phyloP scores from a whole-genome alignment of 2,113 vertebrate genomes.

The Irena cyanogastra region DNA sequence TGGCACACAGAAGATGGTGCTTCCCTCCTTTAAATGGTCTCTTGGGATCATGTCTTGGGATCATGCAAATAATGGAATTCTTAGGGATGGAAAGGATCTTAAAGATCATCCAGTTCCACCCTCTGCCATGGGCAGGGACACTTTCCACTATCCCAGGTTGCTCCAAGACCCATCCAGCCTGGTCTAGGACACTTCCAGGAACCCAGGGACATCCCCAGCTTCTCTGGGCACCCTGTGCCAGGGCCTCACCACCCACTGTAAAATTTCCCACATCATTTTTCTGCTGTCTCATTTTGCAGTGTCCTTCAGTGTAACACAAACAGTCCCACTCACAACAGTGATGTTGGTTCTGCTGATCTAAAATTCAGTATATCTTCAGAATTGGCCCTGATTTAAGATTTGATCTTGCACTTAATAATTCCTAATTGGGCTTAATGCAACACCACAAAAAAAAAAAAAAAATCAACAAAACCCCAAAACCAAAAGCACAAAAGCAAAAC shows the following conservation, averaged over 20 bases:
- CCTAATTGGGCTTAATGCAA: background rate
- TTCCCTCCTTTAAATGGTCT: background rate
- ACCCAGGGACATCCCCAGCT: background rate
- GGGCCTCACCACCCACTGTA: background rate
- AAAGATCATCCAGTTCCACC: background rate
- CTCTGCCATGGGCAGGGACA: background rate
- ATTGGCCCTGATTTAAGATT: background rate
- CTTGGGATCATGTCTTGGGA: background rate
- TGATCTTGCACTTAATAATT: background rate
- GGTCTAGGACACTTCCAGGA: background rate
- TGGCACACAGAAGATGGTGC: background rate
- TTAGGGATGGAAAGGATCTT: background rate
- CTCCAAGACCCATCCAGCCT: accelerated
- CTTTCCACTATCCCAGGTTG: accelerated
- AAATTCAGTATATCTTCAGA: background rate
- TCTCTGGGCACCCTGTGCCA: accelerated
- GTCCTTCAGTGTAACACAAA: background rate
- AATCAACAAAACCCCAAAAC: accelerated
- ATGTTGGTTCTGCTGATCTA: background rate
- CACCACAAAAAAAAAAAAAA: background rate
- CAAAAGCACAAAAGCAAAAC: background rate
- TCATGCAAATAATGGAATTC: background rate
- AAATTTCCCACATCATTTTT: background rate
- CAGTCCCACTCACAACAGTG: accelerated
- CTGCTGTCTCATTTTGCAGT: background rate